These are phyloP conservation scores for Oreonectes daqikongensis DNA, from an alignment of 2,797 vertebrate species.

Conservation along the genomic window DNA sequence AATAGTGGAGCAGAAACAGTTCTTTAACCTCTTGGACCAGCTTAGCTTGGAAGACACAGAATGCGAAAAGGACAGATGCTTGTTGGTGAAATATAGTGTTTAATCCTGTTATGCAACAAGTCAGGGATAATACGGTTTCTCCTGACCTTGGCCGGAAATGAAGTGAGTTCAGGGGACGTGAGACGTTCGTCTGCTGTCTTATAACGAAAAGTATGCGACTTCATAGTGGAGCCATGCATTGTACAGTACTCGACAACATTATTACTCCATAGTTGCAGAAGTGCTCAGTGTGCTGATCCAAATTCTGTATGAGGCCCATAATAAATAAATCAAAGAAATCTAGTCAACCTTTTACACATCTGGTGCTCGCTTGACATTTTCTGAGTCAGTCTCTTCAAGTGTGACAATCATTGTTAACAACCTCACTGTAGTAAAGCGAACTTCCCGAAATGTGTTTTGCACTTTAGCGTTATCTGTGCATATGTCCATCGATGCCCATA, in stretches of 20 bases:
- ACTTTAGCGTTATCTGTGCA: constrained; percentile 16
- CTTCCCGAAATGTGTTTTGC: constrained; percentile 5
- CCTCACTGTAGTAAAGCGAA: constrained; percentile 2
- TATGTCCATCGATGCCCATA: constrained; percentile 38
- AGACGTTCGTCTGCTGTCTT: constrained; percentile 6
- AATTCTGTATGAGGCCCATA: no score
- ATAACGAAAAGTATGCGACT: neutral
- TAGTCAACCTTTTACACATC: neutral
- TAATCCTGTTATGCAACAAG: constrained; percentile 45
- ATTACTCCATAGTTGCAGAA: neutral
- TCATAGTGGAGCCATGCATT: neutral
- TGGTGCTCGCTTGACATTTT: neutral
- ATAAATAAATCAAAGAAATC: neutral
- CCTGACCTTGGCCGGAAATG: constrained; percentile 40
- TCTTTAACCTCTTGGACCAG: constrained; percentile 45
- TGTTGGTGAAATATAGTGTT: constrained; percentile 36
- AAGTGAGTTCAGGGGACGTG: constrained; percentile 3
- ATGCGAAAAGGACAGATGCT: constrained; percentile 31
- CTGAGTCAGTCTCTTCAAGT: neutral
- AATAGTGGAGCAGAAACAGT: constrained; percentile 39
- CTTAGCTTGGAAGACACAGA: constrained; percentile 21
- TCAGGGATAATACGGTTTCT: constrained; percentile 27
- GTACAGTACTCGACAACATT: neutral
- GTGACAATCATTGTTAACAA: constrained; percentile 17
- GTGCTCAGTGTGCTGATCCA: no score